Base-by-base conservation (phyloP, 2,888 invertebrate species). In the Boloria selene region DNA sequence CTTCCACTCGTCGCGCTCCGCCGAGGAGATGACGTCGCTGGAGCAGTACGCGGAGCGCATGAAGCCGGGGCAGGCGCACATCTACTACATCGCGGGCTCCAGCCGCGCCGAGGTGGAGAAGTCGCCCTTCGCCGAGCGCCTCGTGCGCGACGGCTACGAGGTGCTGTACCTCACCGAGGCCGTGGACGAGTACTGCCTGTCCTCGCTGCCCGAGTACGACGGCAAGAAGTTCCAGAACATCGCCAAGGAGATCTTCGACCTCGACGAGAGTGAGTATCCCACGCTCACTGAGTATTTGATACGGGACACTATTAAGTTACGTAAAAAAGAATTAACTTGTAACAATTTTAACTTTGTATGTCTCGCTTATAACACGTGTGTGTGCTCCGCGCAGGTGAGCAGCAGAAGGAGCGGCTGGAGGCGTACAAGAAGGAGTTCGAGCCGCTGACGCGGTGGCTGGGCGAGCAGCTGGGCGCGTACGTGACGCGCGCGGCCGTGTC, bases 191-290 rank as follows among this genome's bases (percentile, higher is more conserved):
- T 99, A 99, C 91, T 96, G 97, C 77, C 96, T 99, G 75, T 97
- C 98, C 60, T 96, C 98, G 54, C 93, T 99, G 85, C 98, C 99
- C 1, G 99, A 99, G 90, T 99, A 97, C 89, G 99, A 99, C 79
- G 98, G 98, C 63, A 98, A 98, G 93, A 99, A 98, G 90, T 99
- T 99, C 96, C 98, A 98, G 91, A 99, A 99, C 86, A 98, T 99
- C 62, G 99, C 99, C 75, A 99, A 99, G 92, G 99, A 99, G 93
- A 98, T 98, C 44, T 96, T 99, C 83, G 95, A 95, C 74, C 88
- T 99, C 10, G 95, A 96, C 53, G 97, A 98, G 79, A 93, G 94
- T 88, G 75, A 84, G 88, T 78, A 38, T 6, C n/a, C n/a, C n/a
- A n/a, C 26, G 16, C 13, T 7, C 22, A 10, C 31, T 38, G 7